Percentiles rank a stretch among this genome's conserved stretches.
These are phyloP conservation scores for Knipowitschia caucasica DNA, from an alignment of 2,797 vertebrate genomes.

Conservation along the genomic window DNA sequence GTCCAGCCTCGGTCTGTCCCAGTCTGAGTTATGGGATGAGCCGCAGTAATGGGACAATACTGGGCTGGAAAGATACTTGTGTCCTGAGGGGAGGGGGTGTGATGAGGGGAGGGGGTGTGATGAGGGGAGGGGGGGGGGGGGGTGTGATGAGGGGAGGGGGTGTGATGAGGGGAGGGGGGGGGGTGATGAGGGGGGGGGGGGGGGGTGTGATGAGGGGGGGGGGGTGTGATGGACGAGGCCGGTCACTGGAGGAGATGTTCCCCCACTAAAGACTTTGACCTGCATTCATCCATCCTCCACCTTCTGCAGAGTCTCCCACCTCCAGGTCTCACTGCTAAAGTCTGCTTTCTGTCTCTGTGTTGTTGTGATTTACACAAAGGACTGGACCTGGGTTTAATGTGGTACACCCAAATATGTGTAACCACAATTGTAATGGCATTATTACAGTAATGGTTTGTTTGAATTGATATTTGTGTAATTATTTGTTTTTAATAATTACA, in stretches of 20 bases:
- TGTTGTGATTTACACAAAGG: too few species aligned
- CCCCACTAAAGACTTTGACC: constrained; percentile 40
- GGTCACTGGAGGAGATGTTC: constrained; percentile 32
- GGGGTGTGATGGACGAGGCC: constrained; percentile 38
- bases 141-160: constrained; percentile 24
- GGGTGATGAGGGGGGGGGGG: too few species aligned
- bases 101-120: constrained; percentile 49
- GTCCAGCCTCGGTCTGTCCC: constrained; percentile 50
- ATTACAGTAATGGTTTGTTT: too few species aligned
- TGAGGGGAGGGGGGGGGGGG: constrained; percentile 40
- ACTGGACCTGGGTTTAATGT: too few species aligned
- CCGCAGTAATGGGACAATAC: constrained; percentile 40
- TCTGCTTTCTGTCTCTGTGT: too few species aligned
- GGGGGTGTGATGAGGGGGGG: constrained; percentile 41
- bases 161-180: too few species aligned
- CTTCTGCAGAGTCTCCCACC: not conserved
- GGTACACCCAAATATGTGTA: too few species aligned
- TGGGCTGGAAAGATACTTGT: constrained; percentile 46
- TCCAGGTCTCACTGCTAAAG: not conserved
- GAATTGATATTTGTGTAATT: too few species aligned
- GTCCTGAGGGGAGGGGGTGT: constrained; percentile 31
- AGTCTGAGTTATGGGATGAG: constrained; percentile 45
- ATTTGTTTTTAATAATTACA: too few species aligned
- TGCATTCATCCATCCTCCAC: constrained; percentile 13
- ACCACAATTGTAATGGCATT: too few species aligned